Conservation (phyloP, 1,140 invertebrate species). For the Drosophila parabipectinata region DNA sequence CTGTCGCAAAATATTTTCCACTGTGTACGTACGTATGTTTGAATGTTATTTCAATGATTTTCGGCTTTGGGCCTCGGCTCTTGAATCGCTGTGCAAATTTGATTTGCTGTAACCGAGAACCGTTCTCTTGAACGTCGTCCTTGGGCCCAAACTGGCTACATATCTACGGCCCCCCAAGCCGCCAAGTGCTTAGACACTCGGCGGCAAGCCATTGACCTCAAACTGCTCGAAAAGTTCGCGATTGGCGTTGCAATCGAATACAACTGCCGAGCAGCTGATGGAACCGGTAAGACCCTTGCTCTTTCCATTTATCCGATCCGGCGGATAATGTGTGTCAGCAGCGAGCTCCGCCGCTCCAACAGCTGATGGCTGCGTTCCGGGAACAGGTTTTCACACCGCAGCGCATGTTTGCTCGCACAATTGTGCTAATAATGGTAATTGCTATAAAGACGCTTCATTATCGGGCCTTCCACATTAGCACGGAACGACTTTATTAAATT, state of each 20-base stretch:
- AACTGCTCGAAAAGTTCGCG: not conserved
- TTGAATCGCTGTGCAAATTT: constrained; percentile 51
- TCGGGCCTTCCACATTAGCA: constrained; percentile 9
- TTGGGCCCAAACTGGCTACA: constrained; percentile 26
- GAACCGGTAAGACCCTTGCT: constrained; percentile 41
- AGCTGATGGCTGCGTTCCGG: constrained; percentile 22
- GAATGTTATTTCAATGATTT: constrained; percentile 19
- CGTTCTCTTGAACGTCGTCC: constrained; percentile 36
- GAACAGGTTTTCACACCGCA: constrained; percentile 3
- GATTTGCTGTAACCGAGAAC: constrained; percentile 66
- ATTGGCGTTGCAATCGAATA: not conserved
- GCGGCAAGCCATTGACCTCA: constrained; percentile 24
- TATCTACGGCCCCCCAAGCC: constrained; percentile 19
- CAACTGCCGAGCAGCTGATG: constrained; percentile 26
- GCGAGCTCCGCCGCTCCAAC: constrained; percentile 16
- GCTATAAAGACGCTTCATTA: constrained; percentile 26
- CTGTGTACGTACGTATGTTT: not conserved
- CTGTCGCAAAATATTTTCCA: not conserved
- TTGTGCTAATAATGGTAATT: constrained; percentile 42
- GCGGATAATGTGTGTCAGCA: constrained; percentile 37
- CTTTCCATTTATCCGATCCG: constrained; percentile 26
- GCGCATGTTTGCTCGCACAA: constrained; percentile 10
- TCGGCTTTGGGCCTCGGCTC: constrained; percentile 41
- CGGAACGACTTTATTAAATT: constrained; percentile 18
- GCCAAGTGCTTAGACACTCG: constrained; percentile 21